A percentile compares a stretch with the other conserved stretches of the same genome.
phyloP scores from a whole-genome alignment of 1,140 invertebrate species.

The Dermatophagoides farinae region DNA sequence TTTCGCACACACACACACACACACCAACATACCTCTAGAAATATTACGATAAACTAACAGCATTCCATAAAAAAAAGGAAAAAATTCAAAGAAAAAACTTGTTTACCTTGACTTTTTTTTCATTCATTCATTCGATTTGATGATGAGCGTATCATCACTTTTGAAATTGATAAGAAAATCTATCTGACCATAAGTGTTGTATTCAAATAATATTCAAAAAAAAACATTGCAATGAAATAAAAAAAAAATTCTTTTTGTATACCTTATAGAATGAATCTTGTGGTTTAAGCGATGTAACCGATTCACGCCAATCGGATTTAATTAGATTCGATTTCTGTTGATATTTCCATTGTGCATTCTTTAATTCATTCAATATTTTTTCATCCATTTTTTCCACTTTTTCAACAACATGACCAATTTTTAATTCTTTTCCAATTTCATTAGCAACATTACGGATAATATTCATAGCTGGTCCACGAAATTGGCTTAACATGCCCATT shows the following conservation, averaged over 20 bases:
- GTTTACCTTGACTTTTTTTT: neutral
- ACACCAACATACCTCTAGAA: neutral
- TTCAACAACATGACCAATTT: too few relatives aligned
- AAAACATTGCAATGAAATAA: neutral
- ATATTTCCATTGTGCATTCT: neutral
- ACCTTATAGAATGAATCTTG: neutral
- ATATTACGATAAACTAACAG: neutral
- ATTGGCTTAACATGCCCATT: too few relatives aligned
- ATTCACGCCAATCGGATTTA: neutral
- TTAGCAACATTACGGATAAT: too few relatives aligned
- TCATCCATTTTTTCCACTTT: neutral
- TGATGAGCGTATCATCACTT: neutral
- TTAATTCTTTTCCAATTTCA: too few relatives aligned
- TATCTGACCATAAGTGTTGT: neutral
- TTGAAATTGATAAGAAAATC: neutral
- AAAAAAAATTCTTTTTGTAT: neutral
- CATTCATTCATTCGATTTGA: neutral
- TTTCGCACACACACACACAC: too few relatives aligned
- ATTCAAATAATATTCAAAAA: neutral
- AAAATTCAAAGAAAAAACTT: neutral
- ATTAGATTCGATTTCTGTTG: neutral
- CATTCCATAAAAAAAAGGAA: neutral
- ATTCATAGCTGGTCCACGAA: too few relatives aligned
- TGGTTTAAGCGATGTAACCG: neutral
- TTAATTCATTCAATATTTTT: neutral